Conservation (phyloP, 2,888 invertebrate genomes). For the Pyrrhia umbra region DNA sequence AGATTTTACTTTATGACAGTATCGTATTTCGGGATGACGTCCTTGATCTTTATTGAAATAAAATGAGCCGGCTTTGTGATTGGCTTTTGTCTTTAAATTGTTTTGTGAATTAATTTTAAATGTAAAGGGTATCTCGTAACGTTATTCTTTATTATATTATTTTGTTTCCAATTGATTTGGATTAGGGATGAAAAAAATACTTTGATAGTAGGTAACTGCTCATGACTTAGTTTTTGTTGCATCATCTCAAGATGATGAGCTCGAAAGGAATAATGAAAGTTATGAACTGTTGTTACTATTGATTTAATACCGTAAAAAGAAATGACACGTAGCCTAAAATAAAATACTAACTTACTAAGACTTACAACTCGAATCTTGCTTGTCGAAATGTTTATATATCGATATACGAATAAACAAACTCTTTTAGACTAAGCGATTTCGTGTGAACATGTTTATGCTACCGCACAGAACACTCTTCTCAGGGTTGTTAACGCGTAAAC, state of each 20-base stretch:
- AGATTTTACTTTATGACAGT: slow-evolving; percentile 48
- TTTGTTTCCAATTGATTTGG: neutral
- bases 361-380: too few relatives aligned
- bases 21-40: slow-evolving; percentile 37
- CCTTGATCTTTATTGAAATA: slow-evolving; percentile 37
- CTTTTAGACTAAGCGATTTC: neutral
- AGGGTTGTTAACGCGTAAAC: slow-evolving; percentile 10
- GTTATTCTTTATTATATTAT: neutral
- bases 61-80: slow-evolving; percentile 38
- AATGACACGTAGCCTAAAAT: too few relatives aligned
- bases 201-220: neutral
- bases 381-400: too few relatives aligned
- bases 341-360: too few relatives aligned
- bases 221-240: too few relatives aligned
- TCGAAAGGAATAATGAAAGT: too few relatives aligned
- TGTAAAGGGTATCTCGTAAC: neutral
- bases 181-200: neutral
- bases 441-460: too few relatives aligned
- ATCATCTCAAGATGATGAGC: too few relatives aligned
- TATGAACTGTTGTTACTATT: too few relatives aligned
- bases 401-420: too few relatives aligned
- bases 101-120: slow-evolving; percentile 18
- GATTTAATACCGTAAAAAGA: too few relatives aligned
- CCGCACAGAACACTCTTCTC: neutral
- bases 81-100: slow-evolving; percentile 31